These are phyloP conservation scores for Cordylochernes scorpioides DNA, from an alignment of 2,888 invertebrate species.

Conservation along the genomic window DNA sequence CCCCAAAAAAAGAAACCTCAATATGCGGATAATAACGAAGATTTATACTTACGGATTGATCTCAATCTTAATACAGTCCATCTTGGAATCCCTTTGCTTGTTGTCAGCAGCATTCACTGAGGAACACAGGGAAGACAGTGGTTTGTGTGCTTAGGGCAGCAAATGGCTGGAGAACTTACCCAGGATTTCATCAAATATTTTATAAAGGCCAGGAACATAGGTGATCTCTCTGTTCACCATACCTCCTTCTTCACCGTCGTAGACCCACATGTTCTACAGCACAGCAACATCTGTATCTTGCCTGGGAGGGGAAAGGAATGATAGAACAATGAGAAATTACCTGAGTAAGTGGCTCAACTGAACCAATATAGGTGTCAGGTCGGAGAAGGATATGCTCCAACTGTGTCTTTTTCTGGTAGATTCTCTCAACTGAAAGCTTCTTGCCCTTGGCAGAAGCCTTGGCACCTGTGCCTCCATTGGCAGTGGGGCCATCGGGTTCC, in stretches of 20 bases:
- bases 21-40: too few species aligned
- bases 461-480: too few species aligned
- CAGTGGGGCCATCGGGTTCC: too few species aligned
- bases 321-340: too few species aligned
- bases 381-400: slow-evolving; percentile 57
- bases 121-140: slow-evolving; percentile 12
- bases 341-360: slow-evolving; percentile 23
- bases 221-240: slow-evolving; percentile 25
- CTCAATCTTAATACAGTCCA: slow-evolving; percentile 73
- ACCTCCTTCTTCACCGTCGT: slow-evolving; percentile 19
- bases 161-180: slow-evolving; percentile 30
- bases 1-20: too few species aligned
- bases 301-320: too few species aligned
- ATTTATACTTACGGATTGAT: too few species aligned
- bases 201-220: slow-evolving; percentile 29
- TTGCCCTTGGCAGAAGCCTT: too few species aligned
- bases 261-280: slow-evolving; percentile 27
- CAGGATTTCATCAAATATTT: slow-evolving; percentile 31
- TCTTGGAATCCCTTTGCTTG: slow-evolving; percentile 66
- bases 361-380: slow-evolving; percentile 91
- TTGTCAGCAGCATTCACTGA: slow-evolving; percentile 95
- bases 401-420: slow-evolving; percentile 5
- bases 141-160: background rate
- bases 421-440: slow-evolving; percentile 2
- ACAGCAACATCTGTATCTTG: background rate